Evolutionary conservation across 2,797 vertebrate genomes (phyloP), one percentile per base, ranked within the genome.

Genomic region (Champsocephalus esox): DNA sequence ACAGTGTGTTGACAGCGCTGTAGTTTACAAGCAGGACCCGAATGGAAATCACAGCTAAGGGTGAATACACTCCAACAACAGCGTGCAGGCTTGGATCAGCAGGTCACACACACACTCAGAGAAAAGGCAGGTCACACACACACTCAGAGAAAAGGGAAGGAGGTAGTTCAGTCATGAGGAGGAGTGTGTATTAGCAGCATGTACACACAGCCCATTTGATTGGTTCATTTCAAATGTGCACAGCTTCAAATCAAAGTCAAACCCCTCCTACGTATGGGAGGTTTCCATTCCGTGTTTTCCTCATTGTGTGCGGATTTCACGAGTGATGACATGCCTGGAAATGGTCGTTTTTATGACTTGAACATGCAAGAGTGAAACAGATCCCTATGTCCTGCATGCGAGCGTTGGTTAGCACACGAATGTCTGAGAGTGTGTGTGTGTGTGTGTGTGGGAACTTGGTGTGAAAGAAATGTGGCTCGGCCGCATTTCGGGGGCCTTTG

Each of bases 391-490:
- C 21, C 73, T 75, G 46, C 34, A 24, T 66, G 62, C 46, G 32
- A 54, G 12, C 52, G 12, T 64, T 3, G n/a, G 12, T 28, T 1
- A 28, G 28, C 2, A 12, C 8, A 59, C 51, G n/a, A 64, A 55
- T 28, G 28, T 28, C 4, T 28, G 28, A 57, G 19, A 48, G 45
- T 12, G 38, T 41, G 21, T 49, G 21, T 50, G 24, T 55, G 24
- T 55, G 19, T 19, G 19, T 19, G 19, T 19, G 19, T 19, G 19
- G 19, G 4, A 41, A n/a, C 45, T 32, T 59, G 41, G 55, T 75
- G 75, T 69, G 49, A 86, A 86, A 88, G 88, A 91, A 28, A 28
- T 94, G 89, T 77, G 63, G 79, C 82, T 10, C 0, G 68, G 55
- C 87, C 73, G 79, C 90, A 92, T 92, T 90, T 79, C 57, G 3